Percentiles rank a stretch among this genome's conserved stretches.
Conservation (phyloP, 1,140 invertebrate species). For the Drosophila lacertosa region DNA sequence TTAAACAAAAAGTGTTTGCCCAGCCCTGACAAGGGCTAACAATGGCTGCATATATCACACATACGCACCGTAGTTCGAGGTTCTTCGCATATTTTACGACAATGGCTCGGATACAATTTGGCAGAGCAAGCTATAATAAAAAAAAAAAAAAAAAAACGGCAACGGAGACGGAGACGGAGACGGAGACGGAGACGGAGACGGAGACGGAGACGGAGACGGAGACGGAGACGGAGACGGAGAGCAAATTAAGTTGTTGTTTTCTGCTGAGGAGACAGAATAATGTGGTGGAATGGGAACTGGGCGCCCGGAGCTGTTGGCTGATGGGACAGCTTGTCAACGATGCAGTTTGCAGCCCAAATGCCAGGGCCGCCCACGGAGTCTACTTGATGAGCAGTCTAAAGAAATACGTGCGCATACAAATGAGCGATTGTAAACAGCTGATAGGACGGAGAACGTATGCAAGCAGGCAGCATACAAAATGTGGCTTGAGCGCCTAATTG, state of each 20-base stretch:
- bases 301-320: slow-evolving; percentile 8
- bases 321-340: slow-evolving; percentile 69
- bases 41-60: slow-evolving; percentile 56
- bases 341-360: slow-evolving; percentile 70
- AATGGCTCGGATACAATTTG: slow-evolving; percentile 78
- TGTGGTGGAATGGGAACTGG: background rate
- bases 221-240: slow-evolving; percentile 36
- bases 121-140: slow-evolving; percentile 72
- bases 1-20: background rate
- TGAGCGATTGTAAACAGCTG: slow-evolving; percentile 26
- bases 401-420: slow-evolving; percentile 25
- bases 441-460: background rate
- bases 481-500: slow-evolving; percentile 34
- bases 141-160: slow-evolving; percentile 62
- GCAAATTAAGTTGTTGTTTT: slow-evolving; percentile 72
- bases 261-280: background rate
- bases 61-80: slow-evolving; percentile 64
- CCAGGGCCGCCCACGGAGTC: slow-evolving; percentile 40
- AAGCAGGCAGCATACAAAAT: background rate
- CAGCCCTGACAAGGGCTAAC: slow-evolving; percentile 28
- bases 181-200: slow-evolving; percentile 13
- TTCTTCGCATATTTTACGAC: slow-evolving; percentile 72
- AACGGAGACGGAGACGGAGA: slow-evolving; percentile 22
- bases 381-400: slow-evolving; percentile 46
- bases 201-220: slow-evolving; percentile 16